Evolutionary conservation across 2,888 invertebrate species (phyloP).

Genomic region (Andrena trimmerana): DNA sequence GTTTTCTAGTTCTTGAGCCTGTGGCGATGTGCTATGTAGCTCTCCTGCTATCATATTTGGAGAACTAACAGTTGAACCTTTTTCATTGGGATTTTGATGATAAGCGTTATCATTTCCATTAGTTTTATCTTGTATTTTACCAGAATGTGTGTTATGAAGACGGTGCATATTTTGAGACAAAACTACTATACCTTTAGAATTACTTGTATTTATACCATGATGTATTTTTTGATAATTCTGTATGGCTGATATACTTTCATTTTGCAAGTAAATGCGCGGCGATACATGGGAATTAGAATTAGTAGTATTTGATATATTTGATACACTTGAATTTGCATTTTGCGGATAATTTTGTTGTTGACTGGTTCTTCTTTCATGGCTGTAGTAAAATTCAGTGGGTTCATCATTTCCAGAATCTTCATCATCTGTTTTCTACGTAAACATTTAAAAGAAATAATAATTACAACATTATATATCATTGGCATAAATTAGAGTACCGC

Average conservation of each 20-base stretch:
- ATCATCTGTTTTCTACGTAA: constrained; percentile 90
- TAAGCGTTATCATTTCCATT: constrained; percentile 28
- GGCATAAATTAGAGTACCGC: no score
- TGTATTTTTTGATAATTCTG: constrained; percentile 47
- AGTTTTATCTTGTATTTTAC: constrained; percentile 33
- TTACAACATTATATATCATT: neutral
- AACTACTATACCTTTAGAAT: constrained; percentile 19
- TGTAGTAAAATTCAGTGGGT: constrained; percentile 90
- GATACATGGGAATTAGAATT: constrained; percentile 30
- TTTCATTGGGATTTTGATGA: constrained; percentile 35
- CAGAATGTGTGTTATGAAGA: constrained; percentile 5
- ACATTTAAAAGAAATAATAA: constrained; percentile 10
- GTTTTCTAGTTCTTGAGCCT: constrained; percentile 68
- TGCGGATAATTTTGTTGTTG: constrained; percentile 79
- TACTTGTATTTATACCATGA: constrained; percentile 26
- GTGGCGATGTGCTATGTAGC: constrained; percentile 61
- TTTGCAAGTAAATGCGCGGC: constrained; percentile 34
- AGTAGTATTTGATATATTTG: constrained; percentile 39
- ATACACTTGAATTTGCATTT: constrained; percentile 68
- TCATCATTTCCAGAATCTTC: constrained; percentile 98
- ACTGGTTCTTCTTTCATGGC: constrained; percentile 86
- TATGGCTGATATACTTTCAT: constrained; percentile 49
- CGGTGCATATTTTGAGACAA: constrained; percentile 18
- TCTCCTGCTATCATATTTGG: constrained; percentile 73
- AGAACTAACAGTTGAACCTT: constrained; percentile 37